phyloP scores from a whole-genome alignment of 2,113 vertebrate genomes.

The Spermophilus dauricus region DNA sequence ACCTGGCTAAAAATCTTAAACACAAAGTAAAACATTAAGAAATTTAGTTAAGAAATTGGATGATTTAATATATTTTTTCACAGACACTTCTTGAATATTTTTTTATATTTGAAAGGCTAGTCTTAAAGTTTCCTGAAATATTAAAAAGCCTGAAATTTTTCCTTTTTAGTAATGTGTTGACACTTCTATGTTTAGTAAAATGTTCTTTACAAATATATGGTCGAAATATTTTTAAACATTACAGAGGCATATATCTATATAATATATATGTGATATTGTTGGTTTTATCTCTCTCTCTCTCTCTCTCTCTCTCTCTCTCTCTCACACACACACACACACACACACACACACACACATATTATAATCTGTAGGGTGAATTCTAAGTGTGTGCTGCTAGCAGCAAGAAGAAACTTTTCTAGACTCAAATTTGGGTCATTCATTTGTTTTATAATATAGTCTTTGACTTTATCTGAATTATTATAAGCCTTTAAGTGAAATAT shows the following conservation, averaged over 20 bases:
- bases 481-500: background rate
- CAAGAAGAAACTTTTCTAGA: background rate
- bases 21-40: background rate
- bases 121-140: constrained; percentile 29
- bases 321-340: too few relatives aligned
- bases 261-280: background rate
- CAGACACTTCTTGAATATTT: background rate
- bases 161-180: constrained; percentile 32
- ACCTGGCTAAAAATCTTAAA: background rate
- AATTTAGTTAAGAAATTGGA: background rate
- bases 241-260: background rate
- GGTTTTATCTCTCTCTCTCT: too few relatives aligned
- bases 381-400: background rate
- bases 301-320: too few relatives aligned
- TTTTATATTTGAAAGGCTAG: background rate
- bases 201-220: constrained; percentile 8
- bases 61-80: background rate
- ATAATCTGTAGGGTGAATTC: background rate
- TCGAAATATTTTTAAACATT: background rate
- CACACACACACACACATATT: too few relatives aligned
- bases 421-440: background rate
- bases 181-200: background rate
- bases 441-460: background rate
- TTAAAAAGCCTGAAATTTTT: constrained; percentile 36
- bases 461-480: background rate